Evolutionary conservation across 2,113 vertebrate genomes (phyloP).

Genomic region (Cephalopholis sonnerati): DNA sequence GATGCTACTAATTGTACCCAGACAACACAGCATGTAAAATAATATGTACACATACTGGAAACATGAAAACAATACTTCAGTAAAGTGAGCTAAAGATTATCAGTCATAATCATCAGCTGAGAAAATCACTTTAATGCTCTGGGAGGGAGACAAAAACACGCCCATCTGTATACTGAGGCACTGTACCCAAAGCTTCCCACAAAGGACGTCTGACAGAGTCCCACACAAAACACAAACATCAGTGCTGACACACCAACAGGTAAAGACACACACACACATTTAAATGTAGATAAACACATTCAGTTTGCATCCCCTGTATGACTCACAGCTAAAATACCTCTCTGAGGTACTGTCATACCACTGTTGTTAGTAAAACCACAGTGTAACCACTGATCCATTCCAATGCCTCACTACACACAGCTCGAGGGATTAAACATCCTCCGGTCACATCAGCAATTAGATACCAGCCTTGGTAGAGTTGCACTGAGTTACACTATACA

Average conservation of each 20-base stretch:
- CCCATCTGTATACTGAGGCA: conserved; percentile 37
- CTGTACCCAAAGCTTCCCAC: conserved; percentile 48
- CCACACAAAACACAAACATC: conserved; percentile 18
- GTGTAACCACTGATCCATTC: conserved; percentile 57
- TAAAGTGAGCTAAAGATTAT: conserved; percentile 13
- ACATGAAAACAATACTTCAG: not conserved
- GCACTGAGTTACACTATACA: conserved; percentile 15
- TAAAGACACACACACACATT: not conserved
- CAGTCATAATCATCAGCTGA: conserved; percentile 39
- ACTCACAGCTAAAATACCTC: conserved; percentile 45
- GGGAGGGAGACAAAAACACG: conserved; percentile 34
- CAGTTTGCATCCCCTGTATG: not conserved
- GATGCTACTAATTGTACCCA: not conserved
- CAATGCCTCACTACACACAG: conserved; percentile 37
- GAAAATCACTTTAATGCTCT: conserved; percentile 31
- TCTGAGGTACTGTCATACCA: conserved; percentile 40
- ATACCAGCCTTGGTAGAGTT: conserved; percentile 39
- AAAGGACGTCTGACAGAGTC: conserved; percentile 19
- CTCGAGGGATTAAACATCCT: conserved; percentile 54
- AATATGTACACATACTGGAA: not conserved
- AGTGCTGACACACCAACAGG: not conserved
- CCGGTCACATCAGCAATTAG: conserved; percentile 58
- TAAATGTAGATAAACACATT: not conserved
- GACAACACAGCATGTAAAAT: not conserved
- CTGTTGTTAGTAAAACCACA: conserved; percentile 53